Base-by-base conservation (phyloP, 1,140 invertebrate genomes). In the Nasonia vitripennis region DNA sequence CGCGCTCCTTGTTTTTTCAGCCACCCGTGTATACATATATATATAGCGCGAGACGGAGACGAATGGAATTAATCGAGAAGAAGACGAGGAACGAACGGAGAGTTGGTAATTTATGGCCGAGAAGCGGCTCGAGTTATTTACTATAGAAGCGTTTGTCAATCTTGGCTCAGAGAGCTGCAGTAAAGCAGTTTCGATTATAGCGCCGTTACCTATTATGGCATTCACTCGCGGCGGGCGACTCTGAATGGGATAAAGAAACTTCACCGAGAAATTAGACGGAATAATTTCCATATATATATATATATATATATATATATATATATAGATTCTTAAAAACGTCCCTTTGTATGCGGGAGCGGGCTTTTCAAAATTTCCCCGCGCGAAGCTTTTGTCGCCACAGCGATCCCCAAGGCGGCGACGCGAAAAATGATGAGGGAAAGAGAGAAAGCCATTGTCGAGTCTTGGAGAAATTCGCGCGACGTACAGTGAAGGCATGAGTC, bases 51-150 rank as follows among this genome's bases (percentile, higher is more conserved):
- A 6, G 10, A 51, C 20, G 27, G 9, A 45, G 68, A 70, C 20
- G 75, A n/a, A 84, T 71, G 37, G 14, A 70, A 84, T 84, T 84
- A 84, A 84, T 84, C 41, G 48, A 12, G 37, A 23, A 10, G 62
- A 6, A 51, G 41, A 70, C 27, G 67, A 20, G 14, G 48, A 51
- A 51, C 9, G 48, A 73, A 27, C 27, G 71, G 23, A 20, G 20
- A 20, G 20, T 7, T 11, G 37, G 41, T 74, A 81, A 73, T 81
- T 81, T 81, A 74, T 55, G n/a, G 80, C 2, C 2, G 27, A 31
- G 68, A 31, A 70, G 7, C 11, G n/a, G 68, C 23, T 37, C 7
- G 68, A 31, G 70, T 71, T 71, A 71, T 71, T 27, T 2, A 10
- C 23, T 27, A 27, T 27, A 27, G 23, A 27, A 0, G 70, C 70